phyloP scores from a whole-genome alignment of 1,140 invertebrate species.

The Conopomorpha cramerella region DNA sequence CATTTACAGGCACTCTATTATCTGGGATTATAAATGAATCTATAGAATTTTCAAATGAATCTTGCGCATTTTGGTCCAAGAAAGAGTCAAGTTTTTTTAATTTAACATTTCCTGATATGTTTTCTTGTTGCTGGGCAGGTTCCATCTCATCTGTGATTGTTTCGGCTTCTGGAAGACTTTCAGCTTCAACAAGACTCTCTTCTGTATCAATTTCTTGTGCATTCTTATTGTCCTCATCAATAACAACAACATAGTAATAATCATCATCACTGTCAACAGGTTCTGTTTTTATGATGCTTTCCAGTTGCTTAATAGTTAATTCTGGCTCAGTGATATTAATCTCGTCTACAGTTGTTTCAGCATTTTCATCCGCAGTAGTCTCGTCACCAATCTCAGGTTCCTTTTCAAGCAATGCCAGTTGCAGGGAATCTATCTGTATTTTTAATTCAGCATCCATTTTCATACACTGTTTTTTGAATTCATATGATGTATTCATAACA shows the following conservation, averaged over 20 bases:
- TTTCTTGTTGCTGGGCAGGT: conserved; percentile 5
- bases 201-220: conserved; percentile 5
- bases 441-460: conserved; percentile 46
- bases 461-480: conserved; percentile 48
- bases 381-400: conserved; percentile 12
- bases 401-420: too few relatives aligned
- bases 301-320: conserved; percentile 43
- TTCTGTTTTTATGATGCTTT: conserved; percentile 40
- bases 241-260: conserved; percentile 44
- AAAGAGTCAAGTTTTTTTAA: too few relatives aligned
- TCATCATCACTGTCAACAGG: conserved; percentile 43
- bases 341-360: conserved; percentile 12
- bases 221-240: conserved; percentile 34
- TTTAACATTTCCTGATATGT: conserved; percentile 6
- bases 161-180: background rate
- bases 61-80: conserved; percentile 5
- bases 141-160: conserved; percentile 8
- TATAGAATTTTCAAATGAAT: conserved; percentile 26
- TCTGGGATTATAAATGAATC: conserved; percentile 36
- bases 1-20: conserved; percentile 27
- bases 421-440: too few relatives aligned
- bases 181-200: too few relatives aligned
- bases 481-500: conserved; percentile 38
- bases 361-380: conserved; percentile 7
- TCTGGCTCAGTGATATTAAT: conserved; percentile 21